phyloP scores from a whole-genome alignment of 2,888 invertebrate genomes.

The Caenorhabditis auriculariae region DNA sequence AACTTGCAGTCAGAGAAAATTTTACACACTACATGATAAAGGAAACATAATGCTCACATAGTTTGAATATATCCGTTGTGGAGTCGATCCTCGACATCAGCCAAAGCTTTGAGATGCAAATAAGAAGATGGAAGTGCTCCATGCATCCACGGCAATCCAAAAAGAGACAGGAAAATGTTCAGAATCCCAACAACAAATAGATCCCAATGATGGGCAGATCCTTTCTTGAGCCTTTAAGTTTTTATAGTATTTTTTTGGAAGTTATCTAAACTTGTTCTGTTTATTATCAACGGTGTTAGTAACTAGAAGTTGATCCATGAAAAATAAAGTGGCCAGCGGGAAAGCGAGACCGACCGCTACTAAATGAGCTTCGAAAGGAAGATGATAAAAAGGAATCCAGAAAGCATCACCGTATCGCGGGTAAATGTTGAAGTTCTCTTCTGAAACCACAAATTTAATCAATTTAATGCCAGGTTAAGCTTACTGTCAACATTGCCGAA shows the following conservation, averaged over 20 bases:
- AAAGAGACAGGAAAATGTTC: conserved; percentile 68
- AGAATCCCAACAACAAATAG: conserved; percentile 69
- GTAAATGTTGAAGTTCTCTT: conserved; percentile 30
- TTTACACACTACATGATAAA: not conserved
- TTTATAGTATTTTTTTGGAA: conserved; percentile 62
- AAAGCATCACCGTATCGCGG: conserved; percentile 15
- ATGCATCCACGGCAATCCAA: conserved; percentile 71
- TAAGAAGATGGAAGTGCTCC: conserved; percentile 70
- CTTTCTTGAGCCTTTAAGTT: conserved; percentile 69
- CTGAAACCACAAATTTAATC: conserved; percentile 63
- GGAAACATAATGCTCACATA: too few relatives aligned
- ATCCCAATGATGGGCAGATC: conserved; percentile 70
- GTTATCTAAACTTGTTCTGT: conserved; percentile 68
- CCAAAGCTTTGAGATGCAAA: conserved; percentile 69
- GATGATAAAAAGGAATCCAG: conserved; percentile 64
- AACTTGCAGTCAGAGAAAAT: not conserved
- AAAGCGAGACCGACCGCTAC: conserved; percentile 68
- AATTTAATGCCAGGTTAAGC: not conserved
- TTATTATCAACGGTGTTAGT: conserved; percentile 70
- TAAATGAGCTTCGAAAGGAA: conserved; percentile 65
- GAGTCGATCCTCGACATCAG: conserved; percentile 68
- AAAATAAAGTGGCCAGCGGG: conserved; percentile 69
- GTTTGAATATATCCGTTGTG: conserved; percentile 66
- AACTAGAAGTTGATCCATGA: conserved; percentile 71
- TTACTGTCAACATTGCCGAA: conserved; percentile 33